phyloP scores from a whole-genome alignment of 2,888 invertebrate genomes.

The Drosophila longiperda region DNA sequence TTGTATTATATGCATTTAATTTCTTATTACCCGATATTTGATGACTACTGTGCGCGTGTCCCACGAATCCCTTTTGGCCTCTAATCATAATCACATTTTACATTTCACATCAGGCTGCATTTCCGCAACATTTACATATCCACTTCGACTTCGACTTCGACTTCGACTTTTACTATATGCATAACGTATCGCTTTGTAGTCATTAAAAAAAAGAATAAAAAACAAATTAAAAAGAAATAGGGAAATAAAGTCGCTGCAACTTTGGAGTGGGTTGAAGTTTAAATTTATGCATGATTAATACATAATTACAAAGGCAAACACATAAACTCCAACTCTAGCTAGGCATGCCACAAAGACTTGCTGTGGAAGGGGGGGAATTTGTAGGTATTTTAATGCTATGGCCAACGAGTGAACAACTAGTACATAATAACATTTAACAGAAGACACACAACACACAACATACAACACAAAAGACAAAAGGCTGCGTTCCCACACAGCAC shows the following conservation, averaged over 20 bases:
- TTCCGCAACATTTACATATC: slow-evolving; percentile 75
- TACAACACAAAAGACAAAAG: slow-evolving; percentile 63
- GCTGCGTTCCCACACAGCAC: slow-evolving; percentile 68
- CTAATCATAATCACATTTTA: slow-evolving; percentile 70
- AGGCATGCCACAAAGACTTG: slow-evolving; percentile 15
- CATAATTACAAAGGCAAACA: slow-evolving; percentile 77
- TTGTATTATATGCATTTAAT: slow-evolving; percentile 72
- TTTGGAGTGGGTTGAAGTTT: slow-evolving; percentile 40
- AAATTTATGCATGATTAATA: slow-evolving; percentile 78
- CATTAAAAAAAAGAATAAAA: slow-evolving; percentile 43
- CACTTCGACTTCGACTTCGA: too few relatives aligned
- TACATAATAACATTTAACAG: slow-evolving; percentile 55
- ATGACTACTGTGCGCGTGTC: slow-evolving; percentile 45
- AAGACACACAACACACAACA: slow-evolving; percentile 14
- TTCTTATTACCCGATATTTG: slow-evolving; percentile 71
- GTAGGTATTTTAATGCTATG: slow-evolving; percentile 43
- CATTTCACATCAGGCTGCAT: slow-evolving; percentile 63
- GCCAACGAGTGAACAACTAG: slow-evolving; percentile 36
- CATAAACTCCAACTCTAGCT: slow-evolving; percentile 59
- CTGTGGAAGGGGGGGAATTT: slow-evolving; percentile 9
- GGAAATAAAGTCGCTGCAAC: slow-evolving; percentile 10
- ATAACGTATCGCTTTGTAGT: slow-evolving; percentile 8
- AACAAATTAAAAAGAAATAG: neutral
- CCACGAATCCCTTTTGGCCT: slow-evolving; percentile 21
- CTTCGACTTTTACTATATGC: slow-evolving; percentile 47